Evolutionary conservation across 23 tunicate genomes (phyloP), one percentile per base, ranked within the genome.

Genomic region (Ascidia mentula): DNA sequence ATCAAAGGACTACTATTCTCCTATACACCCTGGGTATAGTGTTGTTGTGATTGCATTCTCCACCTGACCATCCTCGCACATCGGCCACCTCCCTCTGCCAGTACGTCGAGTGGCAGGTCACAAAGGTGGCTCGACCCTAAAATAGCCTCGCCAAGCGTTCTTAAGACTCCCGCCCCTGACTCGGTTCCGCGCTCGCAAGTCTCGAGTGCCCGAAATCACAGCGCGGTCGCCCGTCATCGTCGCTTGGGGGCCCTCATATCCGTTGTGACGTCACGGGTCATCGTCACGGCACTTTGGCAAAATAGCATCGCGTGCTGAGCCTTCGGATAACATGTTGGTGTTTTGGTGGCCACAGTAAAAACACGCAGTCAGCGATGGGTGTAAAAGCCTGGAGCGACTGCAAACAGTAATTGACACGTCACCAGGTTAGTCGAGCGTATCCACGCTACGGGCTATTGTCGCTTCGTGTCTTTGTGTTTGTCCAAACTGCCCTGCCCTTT

Each of bases 261-360:
- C 65, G 65, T 53, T 53, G 65, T 53, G 65, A 53, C 65, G 65
- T 53, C 65, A 53, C 65, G 13, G 65, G 65, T 53, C 65, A 9
- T 53, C 65, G 65, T 53, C 65, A 53, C 65, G 24, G 65, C 65
- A 28, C 65, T 26, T n/a, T 28, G 65, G 65, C 65, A 53, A 53
- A 53, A 53, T 53, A 53, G 65, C 65, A 53, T 53, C 65, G 65
- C 65, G 65, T 53, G 65, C 65, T 53, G 65, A 53, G 65, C 22
- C 24, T 53, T 53, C 24, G 28, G 65, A 53, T 9, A 53, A 53
- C 65, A 53, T 53, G 65, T 53, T 53, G 65, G 65, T 53, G 24
- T 53, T 53, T 53, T 53, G 65, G 24, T 20, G 28, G 24, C 65
- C 28, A 53, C 65, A 53, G 65, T 53, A 9, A 53, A 53, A 53